Conservation (phyloP, 30 jellyfish, hydroid and myxozoan genomes). For the Hydractinia symbiolongicarpus region DNA sequence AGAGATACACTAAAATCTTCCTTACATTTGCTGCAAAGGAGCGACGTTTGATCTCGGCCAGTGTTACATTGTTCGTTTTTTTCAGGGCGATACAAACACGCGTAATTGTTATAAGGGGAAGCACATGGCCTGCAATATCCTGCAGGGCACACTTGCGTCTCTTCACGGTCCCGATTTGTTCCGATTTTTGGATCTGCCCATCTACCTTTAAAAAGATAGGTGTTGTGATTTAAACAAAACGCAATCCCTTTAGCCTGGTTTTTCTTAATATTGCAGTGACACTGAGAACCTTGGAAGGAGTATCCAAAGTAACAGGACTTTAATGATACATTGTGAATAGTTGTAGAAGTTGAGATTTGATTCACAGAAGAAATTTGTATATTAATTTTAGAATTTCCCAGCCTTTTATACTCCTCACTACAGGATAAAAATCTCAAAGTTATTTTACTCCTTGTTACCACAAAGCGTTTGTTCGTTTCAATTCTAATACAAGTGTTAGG, state of each 20-base stretch:
- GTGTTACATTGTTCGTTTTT: conserved; percentile 31
- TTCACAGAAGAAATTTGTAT: not conserved
- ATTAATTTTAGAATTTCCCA: not conserved
- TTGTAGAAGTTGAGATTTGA: not conserved
- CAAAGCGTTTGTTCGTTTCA: conserved; percentile 18
- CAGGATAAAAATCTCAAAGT: not conserved
- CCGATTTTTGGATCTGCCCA: conserved; percentile 46
- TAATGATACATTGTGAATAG: not conserved
- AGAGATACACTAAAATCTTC: conserved; percentile 38
- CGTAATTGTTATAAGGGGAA: not conserved
- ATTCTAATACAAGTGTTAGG: not conserved
- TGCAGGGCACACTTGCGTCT: conserved; percentile 17
- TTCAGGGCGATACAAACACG: conserved; percentile 26
- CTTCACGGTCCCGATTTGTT: not conserved
- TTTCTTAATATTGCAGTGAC: conserved; percentile 3
- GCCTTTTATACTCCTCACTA: not conserved
- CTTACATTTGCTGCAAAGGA: conserved; percentile 54
- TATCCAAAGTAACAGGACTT: conserved; percentile 20
- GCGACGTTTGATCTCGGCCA: conserved; percentile 46
- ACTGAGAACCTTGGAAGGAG: not conserved
- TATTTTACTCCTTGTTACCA: not conserved
- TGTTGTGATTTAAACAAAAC: conserved; percentile 13
- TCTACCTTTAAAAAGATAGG: conserved; percentile 47
- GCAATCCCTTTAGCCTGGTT: conserved; percentile 19
- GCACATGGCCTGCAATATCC: conserved; percentile 23